Evolutionary conservation across 2,113 vertebrate species (phyloP), one percentile per base, ranked within the genome.

Genomic region (Chaetorhynchus papuensis): DNA sequence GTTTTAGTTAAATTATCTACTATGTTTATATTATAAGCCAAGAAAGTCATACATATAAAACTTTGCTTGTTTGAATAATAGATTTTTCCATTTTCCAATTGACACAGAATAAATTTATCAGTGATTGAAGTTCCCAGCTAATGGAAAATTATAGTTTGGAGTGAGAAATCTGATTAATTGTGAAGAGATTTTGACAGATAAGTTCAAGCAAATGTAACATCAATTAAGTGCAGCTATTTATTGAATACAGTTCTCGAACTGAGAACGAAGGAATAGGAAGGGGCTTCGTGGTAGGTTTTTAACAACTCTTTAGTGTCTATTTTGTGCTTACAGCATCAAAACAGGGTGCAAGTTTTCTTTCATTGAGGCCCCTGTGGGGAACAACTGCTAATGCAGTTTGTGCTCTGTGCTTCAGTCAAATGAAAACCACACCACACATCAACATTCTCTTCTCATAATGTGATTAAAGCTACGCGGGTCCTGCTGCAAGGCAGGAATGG

Each of bases 1-100:
- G 93, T 97, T 96, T 96, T 93, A 91, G 85, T 96, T 96, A 96
- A 92, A 96, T 96, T 96, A 95, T 97, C 92, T 93, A 72, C 71
- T 78, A 18, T 93, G 90, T 95, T 97, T 91, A 83, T 85, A 42
- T 93, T 93, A 86, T 69, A 96, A 94, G 78, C 76, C 92, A 96
- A 92, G 91, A 86, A 95, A 94, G 57, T 94, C 13, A 75, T 89
- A 95, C 52, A 75, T 79, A 79, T 93, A 94, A 93, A 86, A 93
- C 79, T 54, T 77, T 56, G 68, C 83, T 95, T 96, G 92, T 96
- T 95, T 89, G 41, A 95, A 83, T 92, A 95, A 94, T 72, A 83
- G 85, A 89, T 87, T 88, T 96, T 94, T 95, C 72, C 64, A 11
- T 91, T 96, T 95, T 92, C 64, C 66, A 82, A 19, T 89, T 0